Evolutionary conservation across 2,888 invertebrate genomes (phyloP), one percentile per base, ranked within the genome.

Genomic region (Pegoplata infirma): DNA sequence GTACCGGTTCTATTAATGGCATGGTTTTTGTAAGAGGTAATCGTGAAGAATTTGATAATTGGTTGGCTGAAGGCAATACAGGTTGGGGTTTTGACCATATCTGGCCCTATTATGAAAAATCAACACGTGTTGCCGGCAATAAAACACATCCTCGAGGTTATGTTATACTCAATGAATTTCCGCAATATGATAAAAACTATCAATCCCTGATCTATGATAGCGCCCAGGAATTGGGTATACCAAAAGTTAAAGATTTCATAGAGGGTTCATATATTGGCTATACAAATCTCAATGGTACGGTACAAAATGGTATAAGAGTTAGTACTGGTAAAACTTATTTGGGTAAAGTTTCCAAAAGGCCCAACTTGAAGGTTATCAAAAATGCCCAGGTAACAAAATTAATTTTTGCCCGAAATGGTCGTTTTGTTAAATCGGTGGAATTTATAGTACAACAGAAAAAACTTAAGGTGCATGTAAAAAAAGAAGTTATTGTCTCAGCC

Each of bases 81-180:
- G 92, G 92, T 0, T 94, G 94, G 94, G 90, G 94, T 1, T 96
- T 92, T 87, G 92, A 95, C 32, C 94, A 95, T 80, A 92, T 96
- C 0, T 87, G 96, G 58, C 93, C 93, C 0, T 96, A 95, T 86
- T 97, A 96, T 85, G 94, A 93, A 86, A 96, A 95, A 85, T 96
- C 96, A 0, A 91, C 85, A 51, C 82, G 72, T 0, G 81, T 83
- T 0, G 82, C 66, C 12, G 84, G 82, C 21, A 84, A 85, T 66
- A 80, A 36, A 1, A 85, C 81, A 0, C 82, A 85, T 67, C 84
- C 84, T 0, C 68, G 75, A 53, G 87, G 88, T 3, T 91, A 90
- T 21, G 81, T 92, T 10, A 86, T 88, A 1, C 84, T 93, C 0
- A 89, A 90, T 79, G 32, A 82, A 44, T 90, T 88, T 73, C 88